Evolutionary conservation across 2,113 vertebrate genomes (phyloP).

Genomic region (Scalopus aquaticus): DNA sequence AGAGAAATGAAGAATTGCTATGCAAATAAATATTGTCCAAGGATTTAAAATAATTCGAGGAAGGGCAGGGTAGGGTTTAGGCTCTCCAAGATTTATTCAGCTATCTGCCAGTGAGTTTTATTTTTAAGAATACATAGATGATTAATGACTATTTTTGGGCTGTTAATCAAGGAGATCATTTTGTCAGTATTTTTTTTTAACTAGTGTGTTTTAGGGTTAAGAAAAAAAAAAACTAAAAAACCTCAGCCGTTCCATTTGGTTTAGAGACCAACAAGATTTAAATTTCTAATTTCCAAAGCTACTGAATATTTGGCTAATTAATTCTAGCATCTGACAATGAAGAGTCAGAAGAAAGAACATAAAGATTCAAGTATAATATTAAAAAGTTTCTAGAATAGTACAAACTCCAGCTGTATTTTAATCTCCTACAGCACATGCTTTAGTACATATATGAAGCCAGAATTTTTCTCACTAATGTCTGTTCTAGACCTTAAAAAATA

Average conservation of each 20-base stretch:
- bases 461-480: neutral
- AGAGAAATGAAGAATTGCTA: neutral
- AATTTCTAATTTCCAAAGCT: slow-evolving; percentile 65
- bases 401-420: slow-evolving; percentile 41
- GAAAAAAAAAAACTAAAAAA: neutral
- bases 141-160: slow-evolving; percentile 45
- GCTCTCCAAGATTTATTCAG: neutral
- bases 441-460: neutral
- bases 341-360: slow-evolving; percentile 54
- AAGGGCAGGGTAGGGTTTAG: neutral
- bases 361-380: slow-evolving; percentile 12
- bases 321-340: slow-evolving; percentile 52
- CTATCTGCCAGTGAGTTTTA: slow-evolving; percentile 43
- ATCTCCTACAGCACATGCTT: slow-evolving; percentile 11
- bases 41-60: neutral
- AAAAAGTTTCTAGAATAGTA: slow-evolving; percentile 33
- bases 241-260: slow-evolving; percentile 37
- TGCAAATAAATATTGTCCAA: slow-evolving; percentile 5
- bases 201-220: slow-evolving; percentile 42
- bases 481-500: neutral
- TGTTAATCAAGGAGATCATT: slow-evolving; percentile 41
- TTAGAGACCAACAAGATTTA: slow-evolving; percentile 39
- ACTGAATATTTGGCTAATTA: slow-evolving; percentile 65
- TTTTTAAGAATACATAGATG: slow-evolving; percentile 48
- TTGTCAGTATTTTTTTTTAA: slow-evolving; percentile 49